Base-by-base conservation (phyloP, 1,140 invertebrate species). In the Gonatopus flavifemur region DNA sequence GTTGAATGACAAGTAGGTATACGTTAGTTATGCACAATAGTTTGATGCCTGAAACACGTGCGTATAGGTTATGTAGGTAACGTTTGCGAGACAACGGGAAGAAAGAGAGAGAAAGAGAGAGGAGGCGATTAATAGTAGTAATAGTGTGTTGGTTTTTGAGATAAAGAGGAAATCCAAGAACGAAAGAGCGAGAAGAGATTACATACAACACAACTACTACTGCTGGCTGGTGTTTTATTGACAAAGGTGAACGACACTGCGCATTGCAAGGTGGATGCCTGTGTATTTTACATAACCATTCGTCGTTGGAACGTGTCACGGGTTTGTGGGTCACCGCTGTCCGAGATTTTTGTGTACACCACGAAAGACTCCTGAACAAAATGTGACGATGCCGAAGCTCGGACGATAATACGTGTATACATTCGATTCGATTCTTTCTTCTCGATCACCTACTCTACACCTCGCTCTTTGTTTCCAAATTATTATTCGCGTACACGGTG, bases 161-260 rank as follows among this genome's bases (percentile, higher is more conserved):
- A 49, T 15, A 37, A 44, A 33, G 40, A 4, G 21, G 28, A 8
- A 30, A 32, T 16, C 33, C 39, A 37, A 33, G 52, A 47, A 12
- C 36, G 21, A 38, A 28, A 36, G 12, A 20, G 10, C 16, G 16
- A 54, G 30, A 19, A 15, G 1, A 32, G 31, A 16, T 10, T 9
- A 31, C 12, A 32, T 9, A 18, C 25, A 45, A 20, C 19, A 20
- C 39, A 54, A 12, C 13, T 32, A 55, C 45, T 56, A 45, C 49
- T 49, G 39, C 33, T 38, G n/a, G n/a, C n/a, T n/a, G n/a, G n/a
- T n/a, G 53, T 53, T 62, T 63, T 59, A 61, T 58, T 56, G 57
- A 42, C 49, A 49, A 59, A 62, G 65, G 59, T 69, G 65, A 69
- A 69, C 43, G 63, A 67, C 66, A 62, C 51, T 40, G 41, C 42